Percentiles rank a stretch among this genome's conserved stretches.
Evolutionary conservation across 2,888 invertebrate species (phyloP).

Genomic region (Arenicola marina): DNA sequence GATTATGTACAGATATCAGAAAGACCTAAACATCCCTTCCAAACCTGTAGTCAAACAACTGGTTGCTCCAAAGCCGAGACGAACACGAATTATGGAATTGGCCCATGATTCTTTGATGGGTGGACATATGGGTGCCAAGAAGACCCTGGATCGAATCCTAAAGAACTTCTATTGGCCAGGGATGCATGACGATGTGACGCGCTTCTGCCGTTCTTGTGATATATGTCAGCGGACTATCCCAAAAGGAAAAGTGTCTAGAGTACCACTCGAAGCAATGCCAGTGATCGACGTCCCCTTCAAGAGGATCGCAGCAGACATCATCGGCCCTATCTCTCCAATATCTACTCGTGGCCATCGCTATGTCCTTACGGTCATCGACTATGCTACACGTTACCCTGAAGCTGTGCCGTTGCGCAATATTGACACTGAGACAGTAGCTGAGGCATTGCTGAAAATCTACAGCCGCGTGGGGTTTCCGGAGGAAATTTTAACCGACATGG

Average conservation of each 20-base stretch:
- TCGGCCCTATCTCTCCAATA: slow-evolving; percentile 21
- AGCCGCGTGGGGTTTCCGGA: slow-evolving; percentile 26
- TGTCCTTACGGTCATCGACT: slow-evolving; percentile 29
- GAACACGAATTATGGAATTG: not conserved
- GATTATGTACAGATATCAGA: too few relatives aligned
- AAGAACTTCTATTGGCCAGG: slow-evolving; percentile 4
- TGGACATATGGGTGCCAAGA: slow-evolving; percentile 5
- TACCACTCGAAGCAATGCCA: slow-evolving; percentile 9
- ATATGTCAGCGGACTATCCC: slow-evolving; percentile 8
- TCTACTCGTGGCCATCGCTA: slow-evolving; percentile 28
- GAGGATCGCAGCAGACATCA: slow-evolving; percentile 10
- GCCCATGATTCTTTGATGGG: not conserved
- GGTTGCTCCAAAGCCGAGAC: not conserved
- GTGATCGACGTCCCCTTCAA: slow-evolving; percentile 11
- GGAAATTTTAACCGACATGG: slow-evolving; percentile 32
- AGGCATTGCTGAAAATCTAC: slow-evolving; percentile 31
- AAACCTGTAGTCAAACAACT: too few relatives aligned
- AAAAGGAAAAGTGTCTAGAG: slow-evolving; percentile 6
- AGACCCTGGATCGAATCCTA: not conserved
- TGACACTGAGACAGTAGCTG: slow-evolving; percentile 26
- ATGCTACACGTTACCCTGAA: slow-evolving; percentile 21
- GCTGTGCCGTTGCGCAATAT: slow-evolving; percentile 12
- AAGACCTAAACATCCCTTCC: too few relatives aligned
- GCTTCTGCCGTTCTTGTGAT: slow-evolving; percentile 12
- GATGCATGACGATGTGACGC: not conserved